Conservation (phyloP, 1,140 invertebrate genomes). For the Drosophila kohkoa region DNA sequence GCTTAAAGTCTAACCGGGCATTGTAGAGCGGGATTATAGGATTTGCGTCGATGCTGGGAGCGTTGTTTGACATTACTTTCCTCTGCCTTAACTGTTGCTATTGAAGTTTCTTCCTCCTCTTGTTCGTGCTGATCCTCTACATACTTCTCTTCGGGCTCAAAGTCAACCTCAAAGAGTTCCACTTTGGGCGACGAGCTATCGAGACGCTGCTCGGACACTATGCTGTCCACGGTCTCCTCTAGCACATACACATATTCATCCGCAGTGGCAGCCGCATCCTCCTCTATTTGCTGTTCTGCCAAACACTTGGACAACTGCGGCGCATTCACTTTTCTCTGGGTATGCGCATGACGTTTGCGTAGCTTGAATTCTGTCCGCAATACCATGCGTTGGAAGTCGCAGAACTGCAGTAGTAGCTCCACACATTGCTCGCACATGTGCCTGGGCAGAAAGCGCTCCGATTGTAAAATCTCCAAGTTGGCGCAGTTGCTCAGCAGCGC, state of each 20-base stretch:
- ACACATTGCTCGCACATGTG: slow-evolving; percentile 55
- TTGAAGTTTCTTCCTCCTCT: not conserved
- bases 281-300: too few relatives aligned
- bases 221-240: slow-evolving; percentile 15
- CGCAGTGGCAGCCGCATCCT: not conserved
- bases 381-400: slow-evolving; percentile 45
- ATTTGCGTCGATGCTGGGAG: slow-evolving; percentile 9
- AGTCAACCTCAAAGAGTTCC: slow-evolving; percentile 26
- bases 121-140: not conserved
- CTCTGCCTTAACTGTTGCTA: too few relatives aligned
- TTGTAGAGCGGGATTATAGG: slow-evolving; percentile 40
- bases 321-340: not conserved
- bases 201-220: not conserved
- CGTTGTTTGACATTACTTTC: not conserved
- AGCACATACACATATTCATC: slow-evolving; percentile 43
- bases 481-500: slow-evolving; percentile 53
- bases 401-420: slow-evolving; percentile 6
- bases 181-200: not conserved
- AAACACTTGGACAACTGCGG: too few relatives aligned
- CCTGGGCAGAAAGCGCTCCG: slow-evolving; percentile 55
- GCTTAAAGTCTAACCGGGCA: slow-evolving; percentile 40
- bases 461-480: slow-evolving; percentile 49
- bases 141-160: slow-evolving; percentile 20
- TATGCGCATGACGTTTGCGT: slow-evolving; percentile 24
- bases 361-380: slow-evolving; percentile 39